A percentile compares a stretch with the other conserved stretches of the same genome.
Evolutionary conservation across 2,797 vertebrate species (phyloP).

Genomic region (Agapornis canus): DNA sequence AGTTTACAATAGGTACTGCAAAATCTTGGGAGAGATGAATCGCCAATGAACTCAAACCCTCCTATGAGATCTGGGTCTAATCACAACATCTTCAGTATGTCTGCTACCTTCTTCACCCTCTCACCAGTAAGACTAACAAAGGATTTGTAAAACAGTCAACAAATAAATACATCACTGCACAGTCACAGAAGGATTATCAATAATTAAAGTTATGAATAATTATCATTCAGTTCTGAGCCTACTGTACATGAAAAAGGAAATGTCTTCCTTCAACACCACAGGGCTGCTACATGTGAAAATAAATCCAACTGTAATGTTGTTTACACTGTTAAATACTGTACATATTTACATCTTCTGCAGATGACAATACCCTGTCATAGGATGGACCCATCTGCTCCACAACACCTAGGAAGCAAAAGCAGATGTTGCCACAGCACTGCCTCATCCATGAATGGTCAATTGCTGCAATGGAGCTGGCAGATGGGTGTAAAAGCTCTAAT

Average conservation of each 20-base stretch:
- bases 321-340: not conserved
- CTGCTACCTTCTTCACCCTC: not conserved
- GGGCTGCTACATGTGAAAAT: not conserved
- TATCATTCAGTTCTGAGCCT: not conserved
- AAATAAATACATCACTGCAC: not conserved
- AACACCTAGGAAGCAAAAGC: not conserved
- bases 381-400: not conserved
- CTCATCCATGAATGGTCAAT: not conserved
- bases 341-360: not conserved
- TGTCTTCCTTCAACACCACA: not conserved
- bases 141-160: not conserved
- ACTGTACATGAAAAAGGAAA: not conserved
- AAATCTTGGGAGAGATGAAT: not conserved
- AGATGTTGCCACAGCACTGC: not conserved
- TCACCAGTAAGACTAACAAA: not conserved
- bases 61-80: not conserved
- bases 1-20: not conserved
- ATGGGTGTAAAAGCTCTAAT: not conserved
- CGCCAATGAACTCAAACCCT: not conserved
- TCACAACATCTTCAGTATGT: not conserved
- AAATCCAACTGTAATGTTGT: not conserved
- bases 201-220: not conserved
- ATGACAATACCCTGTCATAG: not conserved
- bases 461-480: not conserved
- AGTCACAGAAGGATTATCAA: not conserved